Percentiles rank a stretch among this genome's conserved stretches.
phyloP scores from a whole-genome alignment of 2,888 invertebrate genomes.

The Drosophila meridiana region DNA sequence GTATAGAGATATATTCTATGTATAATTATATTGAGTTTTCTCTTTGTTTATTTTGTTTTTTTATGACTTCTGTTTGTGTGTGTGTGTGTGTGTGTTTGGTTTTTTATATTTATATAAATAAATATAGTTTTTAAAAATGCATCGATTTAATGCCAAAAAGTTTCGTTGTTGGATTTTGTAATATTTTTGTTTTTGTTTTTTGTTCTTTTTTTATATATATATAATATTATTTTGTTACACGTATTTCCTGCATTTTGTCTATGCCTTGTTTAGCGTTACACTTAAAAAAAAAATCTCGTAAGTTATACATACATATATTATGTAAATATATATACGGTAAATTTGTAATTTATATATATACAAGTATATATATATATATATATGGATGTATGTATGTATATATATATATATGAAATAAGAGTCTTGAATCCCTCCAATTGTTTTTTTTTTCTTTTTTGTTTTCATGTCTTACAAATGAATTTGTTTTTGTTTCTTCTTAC shows the following conservation, averaged over 20 bases:
- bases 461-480: slow-evolving; percentile 48
- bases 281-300: slow-evolving; percentile 44
- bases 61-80: slow-evolving; percentile 23
- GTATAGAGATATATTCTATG: slow-evolving; percentile 63
- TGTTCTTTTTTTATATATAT: slow-evolving; percentile 31
- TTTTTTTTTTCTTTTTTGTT: slow-evolving; percentile 43
- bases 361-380: slow-evolving; percentile 39
- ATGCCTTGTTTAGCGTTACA: slow-evolving; percentile 44
- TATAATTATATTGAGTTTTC: slow-evolving; percentile 35
- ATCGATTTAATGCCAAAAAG: slow-evolving; percentile 77
- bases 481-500: slow-evolving; percentile 15
- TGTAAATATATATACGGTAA: slow-evolving; percentile 46
- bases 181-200: slow-evolving; percentile 69
- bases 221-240: slow-evolving; percentile 72
- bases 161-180: slow-evolving; percentile 79
- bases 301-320: slow-evolving; percentile 43
- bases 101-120: slow-evolving; percentile 51
- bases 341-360: slow-evolving; percentile 44
- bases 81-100: slow-evolving; percentile 1
- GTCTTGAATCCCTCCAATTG: slow-evolving; percentile 85
- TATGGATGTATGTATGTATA: slow-evolving; percentile 29
- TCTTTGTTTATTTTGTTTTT: slow-evolving; percentile 27
- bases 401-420: slow-evolving; percentile 78
- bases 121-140: slow-evolving; percentile 74
- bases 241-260: slow-evolving; percentile 75